Percentiles rank a stretch among this genome's conserved stretches.
phyloP scores from a whole-genome alignment of 2,113 vertebrate species.

The Orientallactaga bullata region DNA sequence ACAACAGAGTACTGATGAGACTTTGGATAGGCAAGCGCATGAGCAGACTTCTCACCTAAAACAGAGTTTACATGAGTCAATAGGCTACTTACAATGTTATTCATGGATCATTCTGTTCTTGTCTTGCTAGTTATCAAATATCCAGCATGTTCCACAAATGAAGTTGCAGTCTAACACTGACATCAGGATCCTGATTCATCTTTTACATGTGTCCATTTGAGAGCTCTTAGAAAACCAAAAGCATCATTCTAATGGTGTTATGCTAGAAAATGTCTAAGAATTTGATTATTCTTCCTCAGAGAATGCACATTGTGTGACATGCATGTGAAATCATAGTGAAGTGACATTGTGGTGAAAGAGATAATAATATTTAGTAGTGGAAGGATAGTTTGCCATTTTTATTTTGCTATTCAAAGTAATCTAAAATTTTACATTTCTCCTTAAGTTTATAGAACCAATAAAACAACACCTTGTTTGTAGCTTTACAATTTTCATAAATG shows the following conservation, averaged over 20 bases:
- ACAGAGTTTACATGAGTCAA: not conserved
- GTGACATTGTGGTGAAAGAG: not conserved
- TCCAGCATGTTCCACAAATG: not conserved
- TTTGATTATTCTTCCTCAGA: not conserved
- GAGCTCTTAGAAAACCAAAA: not conserved
- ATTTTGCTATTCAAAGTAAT: not conserved
- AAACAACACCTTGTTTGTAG: not conserved
- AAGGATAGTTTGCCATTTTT: not conserved
- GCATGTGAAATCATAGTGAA: not conserved
- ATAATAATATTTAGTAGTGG: not conserved
- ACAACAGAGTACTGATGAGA: not conserved
- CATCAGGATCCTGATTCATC: not conserved
- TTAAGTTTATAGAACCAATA: not conserved
- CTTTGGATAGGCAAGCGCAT: not conserved
- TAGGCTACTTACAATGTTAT: not conserved
- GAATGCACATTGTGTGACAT: not conserved
- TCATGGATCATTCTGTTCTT: not conserved
- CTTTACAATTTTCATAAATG: not conserved
- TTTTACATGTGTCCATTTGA: not conserved
- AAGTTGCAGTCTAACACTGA: not conserved
- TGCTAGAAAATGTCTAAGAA: not conserved
- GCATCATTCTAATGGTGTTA: not conserved
- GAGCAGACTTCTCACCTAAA: not conserved
- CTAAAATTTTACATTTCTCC: not conserved
- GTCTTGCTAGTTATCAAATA: not conserved